Base-by-base conservation (phyloP, 2,113 vertebrate genomes). In the Datnioides undecimradiatus region DNA sequence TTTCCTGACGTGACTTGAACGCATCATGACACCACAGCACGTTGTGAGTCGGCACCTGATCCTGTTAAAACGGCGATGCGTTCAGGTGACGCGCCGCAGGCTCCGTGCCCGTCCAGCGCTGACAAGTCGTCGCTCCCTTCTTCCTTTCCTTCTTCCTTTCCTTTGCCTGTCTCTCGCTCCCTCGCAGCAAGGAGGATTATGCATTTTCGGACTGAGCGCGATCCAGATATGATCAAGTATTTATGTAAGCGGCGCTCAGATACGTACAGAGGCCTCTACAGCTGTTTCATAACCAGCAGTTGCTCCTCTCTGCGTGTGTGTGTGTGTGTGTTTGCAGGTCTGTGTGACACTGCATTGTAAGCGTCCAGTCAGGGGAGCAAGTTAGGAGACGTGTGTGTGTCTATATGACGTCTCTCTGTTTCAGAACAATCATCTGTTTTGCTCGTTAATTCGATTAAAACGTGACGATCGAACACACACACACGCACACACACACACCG, bases 221-320 rank as follows among this genome's bases (percentile, higher is more conserved):
- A 67, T 83, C 80, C 80, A 79, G 74, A 88, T 79, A 81, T 52
- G 62, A 88, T 88, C 83, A 67, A 88, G 83, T 84, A 86, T 90
- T 88, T 88, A 88, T 88, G 80, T 85, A 79, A 85, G 76, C 76
- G 16, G 60, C 74, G 82, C 71, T 80, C 49, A 2, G 73, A 77
- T 64, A 64, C 70, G 58, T 58, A 52, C 77, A 60, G 55, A 34
- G 55, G 45, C 38, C 71, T 77, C 17, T 65, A 73, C 74, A 73
- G 73, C 73, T 68, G 83, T 87, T 90, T 83, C 77, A 71, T 85
- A 87, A 90, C 58, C 78, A 64, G 46, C 52, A 10, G 41, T 23
- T 1, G 2, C 65, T 54, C 0, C 45, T 38, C 4, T 16, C 6
- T 43, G 2, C 25, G 14, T 68, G 46, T 59, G 64, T 33, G 54